Conservation (phyloP, 2,888 invertebrate species). For the Abrostola triplasia region DNA sequence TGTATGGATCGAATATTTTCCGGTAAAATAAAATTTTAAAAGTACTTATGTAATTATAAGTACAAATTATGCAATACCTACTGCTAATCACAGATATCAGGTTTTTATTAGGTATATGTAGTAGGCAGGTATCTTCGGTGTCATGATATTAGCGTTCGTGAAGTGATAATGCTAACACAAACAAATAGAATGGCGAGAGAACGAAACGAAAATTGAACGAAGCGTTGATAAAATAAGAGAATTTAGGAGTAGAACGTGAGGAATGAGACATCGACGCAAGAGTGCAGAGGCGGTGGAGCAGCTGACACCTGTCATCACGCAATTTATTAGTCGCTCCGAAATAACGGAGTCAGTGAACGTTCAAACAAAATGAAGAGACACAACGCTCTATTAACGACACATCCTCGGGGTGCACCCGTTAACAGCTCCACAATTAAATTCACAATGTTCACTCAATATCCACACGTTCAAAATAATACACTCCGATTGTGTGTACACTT, state of each 20-base stretch:
- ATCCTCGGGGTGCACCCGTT: conserved; percentile 77
- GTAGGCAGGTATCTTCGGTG: conserved; percentile 51
- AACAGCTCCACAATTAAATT: conserved; percentile 79
- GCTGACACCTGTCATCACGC: conserved; percentile 89
- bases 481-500: conserved; percentile 46
- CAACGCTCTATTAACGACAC: conserved; percentile 86
- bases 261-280: conserved; percentile 88
- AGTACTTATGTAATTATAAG: conserved; percentile 11
- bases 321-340: conserved; percentile 88
- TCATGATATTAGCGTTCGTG: conserved; percentile 69
- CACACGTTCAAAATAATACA: conserved; percentile 53
- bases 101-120: conserved; percentile 24
- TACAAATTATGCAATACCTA: background rate
- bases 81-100: conserved; percentile 12
- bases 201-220: conserved; percentile 86
- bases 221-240: conserved; percentile 88
- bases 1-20: conserved; percentile 24
- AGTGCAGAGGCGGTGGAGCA: conserved; percentile 88
- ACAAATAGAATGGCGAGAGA: conserved; percentile 81
- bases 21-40: conserved; percentile 23
- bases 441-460: conserved; percentile 67
- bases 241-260: conserved; percentile 87
- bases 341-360: conserved; percentile 87
- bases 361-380: conserved; percentile 86
- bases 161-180: conserved; percentile 76